Percentiles rank a stretch among this genome's conserved stretches.
Evolutionary conservation across 2,888 invertebrate species (phyloP).

Genomic region (Cantharis nigra): DNA sequence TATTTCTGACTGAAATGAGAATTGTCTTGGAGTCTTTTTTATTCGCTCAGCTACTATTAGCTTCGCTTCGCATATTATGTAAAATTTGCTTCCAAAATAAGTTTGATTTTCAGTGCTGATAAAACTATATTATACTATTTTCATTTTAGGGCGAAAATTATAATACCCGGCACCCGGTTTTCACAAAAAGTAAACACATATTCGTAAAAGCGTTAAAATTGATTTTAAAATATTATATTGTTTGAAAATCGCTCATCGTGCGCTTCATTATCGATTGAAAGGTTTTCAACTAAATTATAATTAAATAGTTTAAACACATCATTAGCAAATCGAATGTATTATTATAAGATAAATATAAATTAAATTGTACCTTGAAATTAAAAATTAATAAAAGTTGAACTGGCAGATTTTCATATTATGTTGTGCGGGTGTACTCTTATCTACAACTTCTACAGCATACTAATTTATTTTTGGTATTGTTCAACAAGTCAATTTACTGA

Average conservation of each 20-base stretch:
- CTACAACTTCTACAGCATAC: neutral
- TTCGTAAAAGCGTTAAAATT: too few relatives aligned
- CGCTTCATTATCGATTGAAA: neutral
- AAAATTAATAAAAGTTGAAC: neutral
- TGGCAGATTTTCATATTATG: neutral
- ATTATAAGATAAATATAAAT: neutral
- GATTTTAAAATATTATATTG: neutral
- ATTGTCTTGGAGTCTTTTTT: too few relatives aligned
- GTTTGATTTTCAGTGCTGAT: too few relatives aligned
- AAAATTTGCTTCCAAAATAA: too few relatives aligned
- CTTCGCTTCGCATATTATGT: too few relatives aligned
- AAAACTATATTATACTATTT: too few relatives aligned
- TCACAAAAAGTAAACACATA: too few relatives aligned
- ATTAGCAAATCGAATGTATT: too few relatives aligned
- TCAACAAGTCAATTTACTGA: neutral
- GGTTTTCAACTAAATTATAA: neutral
- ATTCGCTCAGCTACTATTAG: too few relatives aligned
- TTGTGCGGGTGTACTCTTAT: neutral
- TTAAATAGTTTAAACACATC: too few relatives aligned
- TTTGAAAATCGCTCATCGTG: neutral
- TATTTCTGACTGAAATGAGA: too few relatives aligned
- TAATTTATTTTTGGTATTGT: neutral
- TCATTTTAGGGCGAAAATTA: neutral
- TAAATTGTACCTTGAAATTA: neutral
- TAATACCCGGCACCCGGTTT: too few relatives aligned